Percentiles rank a stretch among this genome's conserved stretches.
These are phyloP conservation scores for Leuctra nigra DNA, from an alignment of 2,888 invertebrate genomes.

Conservation along the genomic window DNA sequence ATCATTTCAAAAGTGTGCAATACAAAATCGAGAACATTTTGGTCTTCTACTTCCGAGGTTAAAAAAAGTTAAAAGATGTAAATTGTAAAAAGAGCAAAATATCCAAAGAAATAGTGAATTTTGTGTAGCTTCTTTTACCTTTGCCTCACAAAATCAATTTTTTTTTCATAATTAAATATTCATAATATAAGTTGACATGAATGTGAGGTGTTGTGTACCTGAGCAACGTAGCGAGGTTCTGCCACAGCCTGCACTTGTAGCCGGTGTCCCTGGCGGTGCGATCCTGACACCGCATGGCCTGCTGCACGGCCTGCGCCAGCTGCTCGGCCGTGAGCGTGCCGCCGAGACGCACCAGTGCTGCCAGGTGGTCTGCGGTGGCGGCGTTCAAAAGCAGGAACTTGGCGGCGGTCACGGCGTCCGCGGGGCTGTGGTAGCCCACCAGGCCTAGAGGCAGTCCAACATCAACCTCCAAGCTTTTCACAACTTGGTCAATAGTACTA, in stretches of 20 bases:
- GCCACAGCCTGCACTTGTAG: not conserved
- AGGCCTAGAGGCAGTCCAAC: constrained; percentile 30
- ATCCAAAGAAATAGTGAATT: too few relatives aligned
- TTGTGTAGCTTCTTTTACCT: too few relatives aligned
- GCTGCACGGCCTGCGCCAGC: constrained; percentile 22
- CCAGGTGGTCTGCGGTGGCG: constrained; percentile 50
- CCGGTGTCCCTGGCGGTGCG: not conserved
- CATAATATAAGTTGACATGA: too few relatives aligned
- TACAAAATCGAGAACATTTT: too few relatives aligned
- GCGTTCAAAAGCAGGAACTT: constrained; percentile 55
- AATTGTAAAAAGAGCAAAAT: too few relatives aligned
- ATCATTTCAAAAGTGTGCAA: too few relatives aligned
- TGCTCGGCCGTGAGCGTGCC: constrained; percentile 32
- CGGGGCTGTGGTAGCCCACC: constrained; percentile 53
- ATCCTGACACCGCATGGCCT: constrained; percentile 17
- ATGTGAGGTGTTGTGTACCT: too few relatives aligned
- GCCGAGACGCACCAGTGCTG: constrained; percentile 54
- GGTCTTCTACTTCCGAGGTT: too few relatives aligned
- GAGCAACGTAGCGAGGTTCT: not conserved
- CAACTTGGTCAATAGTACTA: too few relatives aligned
- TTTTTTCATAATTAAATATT: too few relatives aligned
- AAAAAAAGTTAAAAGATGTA: too few relatives aligned
- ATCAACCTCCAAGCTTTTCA: constrained; percentile 3
- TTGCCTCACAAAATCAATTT: too few relatives aligned
- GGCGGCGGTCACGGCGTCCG: constrained; percentile 53